Evolutionary conservation across 2,797 vertebrate genomes (phyloP).

Genomic region (Prunella strophiata): DNA sequence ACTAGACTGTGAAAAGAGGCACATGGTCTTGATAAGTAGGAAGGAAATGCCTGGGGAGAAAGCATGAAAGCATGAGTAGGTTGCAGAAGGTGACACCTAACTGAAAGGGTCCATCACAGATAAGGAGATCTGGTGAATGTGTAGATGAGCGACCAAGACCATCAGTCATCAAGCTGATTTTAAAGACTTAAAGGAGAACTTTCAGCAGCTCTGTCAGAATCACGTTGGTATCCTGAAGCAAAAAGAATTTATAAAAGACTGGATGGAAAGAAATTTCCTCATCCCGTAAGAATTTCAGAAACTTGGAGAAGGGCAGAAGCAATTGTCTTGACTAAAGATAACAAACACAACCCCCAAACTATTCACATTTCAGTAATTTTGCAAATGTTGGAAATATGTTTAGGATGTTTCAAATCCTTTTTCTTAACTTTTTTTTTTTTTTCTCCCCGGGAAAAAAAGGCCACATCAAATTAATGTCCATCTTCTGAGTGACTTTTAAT

Average conservation of each 20-base stretch:
- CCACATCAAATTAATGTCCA: too few species aligned
- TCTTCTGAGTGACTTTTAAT: neutral
- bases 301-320: neutral
- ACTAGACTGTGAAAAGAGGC: neutral
- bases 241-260: neutral
- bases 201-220: neutral
- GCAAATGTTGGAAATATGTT: neutral
- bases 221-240: neutral
- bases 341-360: neutral
- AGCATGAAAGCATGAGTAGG: fast-evolving
- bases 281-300: neutral
- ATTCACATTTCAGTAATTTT: neutral
- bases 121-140: neutral
- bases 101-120: neutral
- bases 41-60: neutral
- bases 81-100: neutral
- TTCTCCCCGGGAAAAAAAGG: neutral
- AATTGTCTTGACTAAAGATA: neutral
- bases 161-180: neutral
- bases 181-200: neutral
- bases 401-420: neutral
- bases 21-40: neutral
- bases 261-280: neutral
- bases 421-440: neutral
- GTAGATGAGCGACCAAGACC: neutral